phyloP scores from a whole-genome alignment of 2,888 invertebrate species.

The Stenurella melanura region DNA sequence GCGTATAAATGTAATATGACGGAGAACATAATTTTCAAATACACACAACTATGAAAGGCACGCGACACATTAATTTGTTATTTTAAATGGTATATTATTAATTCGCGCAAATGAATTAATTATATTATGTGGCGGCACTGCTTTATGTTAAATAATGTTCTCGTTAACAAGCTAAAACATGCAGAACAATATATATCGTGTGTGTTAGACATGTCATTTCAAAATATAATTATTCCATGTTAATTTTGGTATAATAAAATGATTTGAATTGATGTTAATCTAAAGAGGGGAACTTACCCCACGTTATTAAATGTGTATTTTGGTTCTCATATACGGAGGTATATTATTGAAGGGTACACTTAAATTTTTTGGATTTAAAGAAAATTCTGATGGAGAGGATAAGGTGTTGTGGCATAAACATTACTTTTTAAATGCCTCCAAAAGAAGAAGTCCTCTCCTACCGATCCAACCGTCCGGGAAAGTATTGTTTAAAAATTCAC shows the following conservation, averaged over 20 bases:
- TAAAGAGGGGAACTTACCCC: not conserved
- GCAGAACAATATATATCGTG: not conserved
- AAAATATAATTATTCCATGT: not conserved
- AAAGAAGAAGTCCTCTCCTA: too few relatives aligned
- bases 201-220: not conserved
- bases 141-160: constrained; percentile 12
- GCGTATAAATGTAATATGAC: constrained; percentile 5
- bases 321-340: too few relatives aligned
- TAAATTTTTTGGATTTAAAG: too few relatives aligned
- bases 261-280: not conserved
- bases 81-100: constrained; percentile 23
- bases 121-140: constrained; percentile 14
- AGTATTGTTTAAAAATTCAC: too few relatives aligned
- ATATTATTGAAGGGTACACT: too few relatives aligned
- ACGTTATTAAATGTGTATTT: too few relatives aligned
- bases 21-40: constrained; percentile 31
- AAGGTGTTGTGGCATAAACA: too few relatives aligned
- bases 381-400: too few relatives aligned
- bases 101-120: constrained; percentile 24
- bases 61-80: constrained; percentile 42
- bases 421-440: too few relatives aligned
- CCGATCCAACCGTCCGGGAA: too few relatives aligned
- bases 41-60: constrained; percentile 32
- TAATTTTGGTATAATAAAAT: not conserved
- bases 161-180: not conserved